Evolutionary conservation across 2,888 invertebrate genomes (phyloP).

Genomic region (Eupelmus urozonus): DNA sequence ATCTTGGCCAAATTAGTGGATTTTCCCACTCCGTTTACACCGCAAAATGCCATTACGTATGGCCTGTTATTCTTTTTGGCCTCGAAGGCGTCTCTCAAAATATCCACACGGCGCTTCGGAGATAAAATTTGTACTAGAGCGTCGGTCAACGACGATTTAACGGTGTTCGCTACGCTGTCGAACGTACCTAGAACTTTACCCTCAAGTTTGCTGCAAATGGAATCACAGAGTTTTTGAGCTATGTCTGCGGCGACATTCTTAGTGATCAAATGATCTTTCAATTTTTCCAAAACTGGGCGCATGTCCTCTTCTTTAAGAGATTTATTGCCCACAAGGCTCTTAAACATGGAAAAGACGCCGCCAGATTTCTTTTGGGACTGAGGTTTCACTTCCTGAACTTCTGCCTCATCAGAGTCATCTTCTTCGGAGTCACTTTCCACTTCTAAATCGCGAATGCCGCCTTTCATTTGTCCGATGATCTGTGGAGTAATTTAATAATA

Average conservation of each 20-base stretch:
- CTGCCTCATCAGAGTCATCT: slow-evolving; percentile 79
- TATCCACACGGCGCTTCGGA: slow-evolving; percentile 96
- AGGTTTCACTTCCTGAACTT: slow-evolving; percentile 65
- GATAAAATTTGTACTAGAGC: slow-evolving; percentile 96
- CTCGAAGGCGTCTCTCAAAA: slow-evolving; percentile 96
- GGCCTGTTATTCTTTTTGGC: slow-evolving; percentile 91
- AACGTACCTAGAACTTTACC: slow-evolving; percentile 97
- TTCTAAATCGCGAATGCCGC: slow-evolving; percentile 89
- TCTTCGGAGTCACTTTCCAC: slow-evolving; percentile 86
- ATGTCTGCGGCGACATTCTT: slow-evolving; percentile 99
- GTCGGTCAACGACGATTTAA: slow-evolving; percentile 92
- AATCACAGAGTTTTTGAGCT: slow-evolving; percentile 94
- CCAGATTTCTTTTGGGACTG: slow-evolving; percentile 72
- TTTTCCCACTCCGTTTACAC: slow-evolving; percentile 99
- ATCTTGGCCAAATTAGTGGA: slow-evolving; percentile 99
- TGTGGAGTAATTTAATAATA: no score
- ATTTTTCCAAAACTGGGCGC: slow-evolving; percentile 92
- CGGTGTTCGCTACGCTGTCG: slow-evolving; percentile 92
- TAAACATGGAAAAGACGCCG: slow-evolving; percentile 92
- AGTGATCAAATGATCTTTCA: slow-evolving; percentile 95
- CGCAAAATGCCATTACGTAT: slow-evolving; percentile 97
- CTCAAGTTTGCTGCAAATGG: slow-evolving; percentile 92
- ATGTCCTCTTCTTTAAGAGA: slow-evolving; percentile 89
- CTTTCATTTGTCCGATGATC: slow-evolving; percentile 91
- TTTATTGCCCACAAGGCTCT: slow-evolving; percentile 92